phyloP scores from a whole-genome alignment of 35 echinoderm and acorn worm species.

The Lytechinus pictus region DNA sequence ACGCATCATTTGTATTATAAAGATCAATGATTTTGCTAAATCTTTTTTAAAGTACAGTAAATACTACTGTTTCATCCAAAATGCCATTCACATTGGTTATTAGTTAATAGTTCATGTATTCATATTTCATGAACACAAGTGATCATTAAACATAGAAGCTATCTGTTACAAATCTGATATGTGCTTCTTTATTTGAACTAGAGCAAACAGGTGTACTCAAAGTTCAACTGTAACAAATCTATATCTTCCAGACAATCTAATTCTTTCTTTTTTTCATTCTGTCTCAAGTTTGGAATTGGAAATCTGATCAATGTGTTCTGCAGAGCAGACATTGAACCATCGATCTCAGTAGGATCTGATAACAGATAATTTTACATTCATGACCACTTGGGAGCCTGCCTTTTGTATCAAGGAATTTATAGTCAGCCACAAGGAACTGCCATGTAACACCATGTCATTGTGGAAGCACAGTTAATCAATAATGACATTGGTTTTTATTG shows the following conservation, averaged over 20 bases:
- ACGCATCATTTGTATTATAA: too few species aligned
- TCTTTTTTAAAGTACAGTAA: too few species aligned
- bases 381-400: neutral
- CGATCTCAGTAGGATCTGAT: neutral
- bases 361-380: neutral
- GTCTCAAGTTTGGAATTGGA: neutral
- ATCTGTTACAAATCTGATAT: conserved; percentile 13
- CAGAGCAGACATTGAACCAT: neutral
- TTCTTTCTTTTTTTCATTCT: neutral
- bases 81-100: too few species aligned
- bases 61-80: too few species aligned
- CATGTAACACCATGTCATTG: conserved; percentile 1
- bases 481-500: conserved; percentile 19
- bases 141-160: neutral
- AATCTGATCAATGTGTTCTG: neutral
- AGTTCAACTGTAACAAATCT: neutral
- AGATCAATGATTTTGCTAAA: too few species aligned
- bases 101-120: neutral
- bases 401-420: neutral
- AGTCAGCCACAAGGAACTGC: neutral
- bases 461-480: neutral
- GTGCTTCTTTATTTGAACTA: neutral
- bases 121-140: neutral
- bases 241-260: neutral
- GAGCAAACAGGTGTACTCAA: neutral